phyloP scores from a whole-genome alignment of 1,140 invertebrate species.

The Teleopsis dalmanni region DNA sequence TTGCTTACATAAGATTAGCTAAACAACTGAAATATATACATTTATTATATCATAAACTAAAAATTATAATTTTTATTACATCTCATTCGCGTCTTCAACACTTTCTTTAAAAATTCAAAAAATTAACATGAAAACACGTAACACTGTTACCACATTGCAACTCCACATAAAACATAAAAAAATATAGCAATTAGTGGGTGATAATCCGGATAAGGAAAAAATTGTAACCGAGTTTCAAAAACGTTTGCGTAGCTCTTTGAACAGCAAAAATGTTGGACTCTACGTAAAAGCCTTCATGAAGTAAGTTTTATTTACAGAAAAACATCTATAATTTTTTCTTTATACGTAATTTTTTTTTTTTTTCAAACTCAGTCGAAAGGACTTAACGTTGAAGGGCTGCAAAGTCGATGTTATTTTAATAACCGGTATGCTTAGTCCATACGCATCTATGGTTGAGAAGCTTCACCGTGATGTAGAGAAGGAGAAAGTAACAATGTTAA shows the following conservation, averaged over 20 bases:
- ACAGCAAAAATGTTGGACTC: constrained; percentile 74
- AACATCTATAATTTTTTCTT: neutral
- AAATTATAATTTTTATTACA: neutral
- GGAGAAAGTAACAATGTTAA: constrained; percentile 72
- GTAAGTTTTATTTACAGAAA: constrained; percentile 42
- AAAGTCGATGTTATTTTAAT: constrained; percentile 72
- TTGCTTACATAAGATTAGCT: too few species aligned
- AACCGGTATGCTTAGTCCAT: constrained; percentile 73
- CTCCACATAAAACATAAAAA: neutral
- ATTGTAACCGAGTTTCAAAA: constrained; percentile 72
- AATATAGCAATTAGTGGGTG: constrained; percentile 41
- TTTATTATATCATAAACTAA: too few species aligned
- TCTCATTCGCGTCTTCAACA: neutral
- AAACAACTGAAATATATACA: too few species aligned
- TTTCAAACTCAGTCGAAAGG: constrained; percentile 54
- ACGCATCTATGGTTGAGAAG: constrained; percentile 67
- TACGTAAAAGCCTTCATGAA: constrained; percentile 79
- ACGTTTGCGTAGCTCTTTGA: constrained; percentile 69
- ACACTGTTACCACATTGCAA: neutral
- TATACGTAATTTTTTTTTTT: neutral
- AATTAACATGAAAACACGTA: neutral
- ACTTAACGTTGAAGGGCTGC: constrained; percentile 60
- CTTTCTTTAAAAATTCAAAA: constrained; percentile 1
- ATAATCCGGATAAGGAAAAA: constrained; percentile 59
- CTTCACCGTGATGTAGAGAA: constrained; percentile 71